phyloP scores from a whole-genome alignment of 2,113 vertebrate species.

The Origma solitaria region DNA sequence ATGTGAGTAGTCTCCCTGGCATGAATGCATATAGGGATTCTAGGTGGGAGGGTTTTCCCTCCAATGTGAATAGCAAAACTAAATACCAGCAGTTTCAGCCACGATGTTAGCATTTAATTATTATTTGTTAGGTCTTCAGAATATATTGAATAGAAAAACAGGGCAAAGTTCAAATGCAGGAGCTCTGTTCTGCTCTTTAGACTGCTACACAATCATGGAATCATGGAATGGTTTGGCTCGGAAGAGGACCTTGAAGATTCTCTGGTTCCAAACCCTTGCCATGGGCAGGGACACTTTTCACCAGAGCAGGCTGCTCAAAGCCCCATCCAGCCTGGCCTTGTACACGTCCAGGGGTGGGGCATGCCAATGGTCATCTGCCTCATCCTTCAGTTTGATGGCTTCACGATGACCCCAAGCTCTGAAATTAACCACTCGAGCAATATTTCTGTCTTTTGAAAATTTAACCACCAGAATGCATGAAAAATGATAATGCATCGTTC shows the following conservation, averaged over 20 bases:
- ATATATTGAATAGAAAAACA: background rate
- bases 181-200: background rate
- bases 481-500: background rate
- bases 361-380: background rate
- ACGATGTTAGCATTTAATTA: background rate
- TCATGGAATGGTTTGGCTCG: background rate
- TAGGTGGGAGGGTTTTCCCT: background rate
- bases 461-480: background rate
- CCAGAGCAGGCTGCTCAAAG: background rate
- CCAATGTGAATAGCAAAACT: background rate
- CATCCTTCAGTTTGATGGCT: background rate
- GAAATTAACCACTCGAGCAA: background rate
- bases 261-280: background rate
- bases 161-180: background rate
- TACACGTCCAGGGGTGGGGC: background rate
- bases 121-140: background rate
- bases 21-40: background rate
- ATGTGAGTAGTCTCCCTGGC: background rate
- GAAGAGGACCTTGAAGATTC: background rate
- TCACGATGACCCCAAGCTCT: background rate
- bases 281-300: background rate
- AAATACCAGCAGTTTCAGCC: background rate
- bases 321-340: background rate
- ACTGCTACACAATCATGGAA: rapidly evolving
- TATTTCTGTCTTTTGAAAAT: background rate